Evolutionary conservation across 92 coral and sea anemone genomes (phyloP), one percentile per base, ranked within the genome.

Genomic region (Heteractis magnifica): DNA sequence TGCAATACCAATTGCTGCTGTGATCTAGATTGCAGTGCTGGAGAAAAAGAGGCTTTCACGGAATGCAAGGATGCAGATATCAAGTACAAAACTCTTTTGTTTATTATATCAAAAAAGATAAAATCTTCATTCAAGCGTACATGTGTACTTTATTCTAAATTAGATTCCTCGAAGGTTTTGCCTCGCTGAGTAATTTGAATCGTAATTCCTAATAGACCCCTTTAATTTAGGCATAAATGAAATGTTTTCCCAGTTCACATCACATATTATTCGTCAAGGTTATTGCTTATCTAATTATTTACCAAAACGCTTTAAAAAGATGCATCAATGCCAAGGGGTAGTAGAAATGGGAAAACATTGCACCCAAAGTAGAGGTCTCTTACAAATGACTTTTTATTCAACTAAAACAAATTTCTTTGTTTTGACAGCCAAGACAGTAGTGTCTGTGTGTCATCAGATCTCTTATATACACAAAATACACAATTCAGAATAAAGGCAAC

Each of bases 1-100:
- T 97, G 99, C 77, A 98, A 97, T 86, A 71, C 84, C 60, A 97
- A 97, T 74, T 97, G 99, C 71, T 97, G 99, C 23, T 97, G 99
- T 89, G 99, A 97, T 86, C 81, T 84, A 21, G 99, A 97, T 78
- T 97, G 99, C 51, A 85, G 91, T 56, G 65, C 88, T 4, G 76
- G 85, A 23, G 99, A 96, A 81, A 90, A 87, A 79, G 92, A 92
- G 65, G 85, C 99, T 18, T 96, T 96, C 75, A 90, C 92, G 49
- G 79, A 87, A 60, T 96, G 99, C 84, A 86, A 55, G 79, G 98
- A 96, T 64, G 85, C 93, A 60, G 98, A 94, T 75, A 70, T 86
- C 21, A 89, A 91, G 99, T 96, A 34, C 44, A 34, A 34, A 34
- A 34, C 44, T 34, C 44, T 34, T 26, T 26, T 26, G 34, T 26